A percentile compares a stretch with the other conserved stretches of the same genome.
Evolutionary conservation across 2,113 vertebrate species (phyloP).

Genomic region (Ariopsis seemanni): DNA sequence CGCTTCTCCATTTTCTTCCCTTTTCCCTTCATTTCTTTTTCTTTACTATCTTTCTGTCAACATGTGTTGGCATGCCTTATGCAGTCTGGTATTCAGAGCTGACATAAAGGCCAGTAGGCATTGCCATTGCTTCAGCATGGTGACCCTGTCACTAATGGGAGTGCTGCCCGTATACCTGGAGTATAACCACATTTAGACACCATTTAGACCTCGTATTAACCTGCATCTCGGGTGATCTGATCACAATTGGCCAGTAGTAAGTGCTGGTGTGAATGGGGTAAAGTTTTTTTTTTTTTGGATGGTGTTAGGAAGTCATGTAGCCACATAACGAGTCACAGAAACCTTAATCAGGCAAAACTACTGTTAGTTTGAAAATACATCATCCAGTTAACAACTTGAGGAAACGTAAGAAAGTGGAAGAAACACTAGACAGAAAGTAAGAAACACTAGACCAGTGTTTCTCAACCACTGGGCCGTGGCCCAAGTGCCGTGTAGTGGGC

Average conservation of each 20-base stretch:
- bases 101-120: not conserved
- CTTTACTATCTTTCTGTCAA: not conserved
- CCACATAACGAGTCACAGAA: not conserved
- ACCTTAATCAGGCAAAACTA: not conserved
- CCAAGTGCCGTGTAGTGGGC: too few species aligned
- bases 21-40: not conserved
- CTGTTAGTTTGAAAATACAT: not conserved
- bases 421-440: too few species aligned
- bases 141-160: slow-evolving; percentile 48
- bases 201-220: not conserved
- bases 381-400: not conserved
- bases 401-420: too few species aligned
- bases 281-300: not conserved
- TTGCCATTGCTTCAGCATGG: slow-evolving; percentile 42
- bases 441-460: too few species aligned
- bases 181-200: slow-evolving; percentile 8
- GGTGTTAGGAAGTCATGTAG: not conserved
- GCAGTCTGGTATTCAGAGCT: not conserved
- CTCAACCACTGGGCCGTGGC: too few species aligned
- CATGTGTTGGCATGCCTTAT: not conserved
- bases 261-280: not conserved
- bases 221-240: not conserved
- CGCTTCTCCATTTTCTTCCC: not conserved
- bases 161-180: slow-evolving; percentile 17
- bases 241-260: not conserved